Evolutionary conservation across 2,888 invertebrate genomes (phyloP), one percentile per base, ranked within the genome.

Genomic region (Disparrhopalites patrizii): DNA sequence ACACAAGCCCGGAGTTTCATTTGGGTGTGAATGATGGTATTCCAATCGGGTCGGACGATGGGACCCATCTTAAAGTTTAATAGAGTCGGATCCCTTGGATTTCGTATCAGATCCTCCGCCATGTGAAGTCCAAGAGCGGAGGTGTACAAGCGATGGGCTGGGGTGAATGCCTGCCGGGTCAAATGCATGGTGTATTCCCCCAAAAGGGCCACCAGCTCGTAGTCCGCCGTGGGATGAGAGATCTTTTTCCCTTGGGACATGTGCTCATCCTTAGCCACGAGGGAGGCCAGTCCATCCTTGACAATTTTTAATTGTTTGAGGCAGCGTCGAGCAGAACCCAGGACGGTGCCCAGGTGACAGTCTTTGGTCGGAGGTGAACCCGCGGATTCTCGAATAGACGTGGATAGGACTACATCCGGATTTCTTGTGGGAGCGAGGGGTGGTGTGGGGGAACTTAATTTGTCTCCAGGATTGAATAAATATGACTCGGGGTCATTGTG

Each of bases 21-120:
- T 1, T 70, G 62, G 1, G 72, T 72, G 1, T 71, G 66, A n/a
- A 55, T 54, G 20, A 61, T 66, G 10, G 52, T 28, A 20, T 31
- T 61, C 52, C 60, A 66, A 25, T 25, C 27, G 2, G 36, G 52
- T 10, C 56, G 28, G 8, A 18, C 25, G 13, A 63, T 38, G 28
- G 55, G 47, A 8, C 63, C 63, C 20, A n/a, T 28, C 7, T 38
- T 54, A 27, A 63, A 63, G 54, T 73, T 68, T 57, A 71, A 68
- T 3, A 70, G 64, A 1, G 69, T 54, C 5, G 66, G 62, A 23
- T 71, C 71, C 0, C 43, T 57, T 0, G 74, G 74, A 66, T 70
- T 68, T 3, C 74, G 74, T 13, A 74, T 67, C 23, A 72, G 68
- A 30, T 74, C 74, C 38, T 74, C 74, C 0, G 71, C 66, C 38